Base-by-base conservation (phyloP, 2,888 invertebrate genomes). In the Nezara viridula region DNA sequence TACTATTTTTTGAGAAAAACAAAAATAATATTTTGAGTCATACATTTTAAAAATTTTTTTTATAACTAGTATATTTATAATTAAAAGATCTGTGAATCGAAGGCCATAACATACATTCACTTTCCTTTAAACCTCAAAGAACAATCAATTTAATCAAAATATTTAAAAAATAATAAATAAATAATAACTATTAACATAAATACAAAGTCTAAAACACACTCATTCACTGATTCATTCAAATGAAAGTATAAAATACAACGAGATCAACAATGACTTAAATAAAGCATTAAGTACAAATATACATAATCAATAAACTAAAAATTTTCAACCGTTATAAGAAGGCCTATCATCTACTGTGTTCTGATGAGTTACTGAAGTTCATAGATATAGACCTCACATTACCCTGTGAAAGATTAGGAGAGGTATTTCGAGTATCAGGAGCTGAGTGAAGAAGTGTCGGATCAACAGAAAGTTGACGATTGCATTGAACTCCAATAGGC, bases 401-500 rank as follows among this genome's bases (percentile, higher is more conserved):
- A n/a, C 90, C 89, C 86, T 90, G 86, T 73, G 91, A 87, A 85
- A 91, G 60, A 50, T 89, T 88, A 66, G 91, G 87, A 87, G 90
- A 90, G 50, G 90, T 89, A 89, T 90, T 89, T 12, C 90, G 90
- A 21, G 91, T 91, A 86, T 91, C 91, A 16, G 91, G 91, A 16
- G 91, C 91, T 9, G 91, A 91, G 52, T 90, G 90, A 21, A 91
- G 90, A 77, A 91, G 89, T 85, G 90, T 90, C n/a, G 91, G 91
- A 66, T 91, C 91, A n/a, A 91, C 91, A 2, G 91, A 91, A 44
- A 91, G 90, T 85, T 91, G 91, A 16, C 91, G 91, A 89, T 91
- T 91, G 85, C 90, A 90, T 55, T 81, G 89, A 50, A 91, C 88
- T n/a, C 81, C 88, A 5, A 85, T 85, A 0, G 91, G 90, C 60